A percentile compares a stretch with the other conserved stretches of the same genome.
Evolutionary conservation across 35 echinoderm and acorn worm genomes (phyloP).

Genomic region (Apostichopus parvimensis): DNA sequence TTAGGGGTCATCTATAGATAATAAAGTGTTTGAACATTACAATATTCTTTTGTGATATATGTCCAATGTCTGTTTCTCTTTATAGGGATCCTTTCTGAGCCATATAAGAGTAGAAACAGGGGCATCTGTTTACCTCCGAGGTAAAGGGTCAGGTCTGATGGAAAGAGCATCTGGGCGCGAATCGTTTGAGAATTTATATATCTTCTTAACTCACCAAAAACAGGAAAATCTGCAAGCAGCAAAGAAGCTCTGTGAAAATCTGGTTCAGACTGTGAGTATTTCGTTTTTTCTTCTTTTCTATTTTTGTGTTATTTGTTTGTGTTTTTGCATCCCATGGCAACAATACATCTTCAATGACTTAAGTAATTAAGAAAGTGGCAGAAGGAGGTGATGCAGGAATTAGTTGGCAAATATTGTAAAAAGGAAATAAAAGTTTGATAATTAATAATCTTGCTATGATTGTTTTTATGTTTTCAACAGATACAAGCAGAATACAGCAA

Average conservation of each 20-base stretch:
- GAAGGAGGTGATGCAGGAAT: no score
- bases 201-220: conserved; percentile 86
- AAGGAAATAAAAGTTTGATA: no score
- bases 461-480: not conserved
- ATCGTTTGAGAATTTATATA: conserved; percentile 93
- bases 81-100: conserved; percentile 76
- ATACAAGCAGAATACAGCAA: conserved; percentile 44
- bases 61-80: not conserved
- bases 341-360: no score
- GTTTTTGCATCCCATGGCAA: no score
- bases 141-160: conserved; percentile 80
- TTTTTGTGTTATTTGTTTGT: no score
- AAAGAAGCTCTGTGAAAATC: conserved; percentile 98
- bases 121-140: conserved; percentile 78
- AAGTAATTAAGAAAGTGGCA: no score
- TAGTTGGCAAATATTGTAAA: no score
- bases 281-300: no score
- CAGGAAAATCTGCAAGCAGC: conserved; percentile 83
- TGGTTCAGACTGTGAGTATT: conserved; percentile 81
- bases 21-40: no score
- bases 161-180: conserved; percentile 93
- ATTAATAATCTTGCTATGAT: no score
- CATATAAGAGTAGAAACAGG: conserved; percentile 87
- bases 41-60: no score
- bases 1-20: no score